phyloP scores from a whole-genome alignment of 2,888 invertebrate genomes.

The Spicauda simplicius region DNA sequence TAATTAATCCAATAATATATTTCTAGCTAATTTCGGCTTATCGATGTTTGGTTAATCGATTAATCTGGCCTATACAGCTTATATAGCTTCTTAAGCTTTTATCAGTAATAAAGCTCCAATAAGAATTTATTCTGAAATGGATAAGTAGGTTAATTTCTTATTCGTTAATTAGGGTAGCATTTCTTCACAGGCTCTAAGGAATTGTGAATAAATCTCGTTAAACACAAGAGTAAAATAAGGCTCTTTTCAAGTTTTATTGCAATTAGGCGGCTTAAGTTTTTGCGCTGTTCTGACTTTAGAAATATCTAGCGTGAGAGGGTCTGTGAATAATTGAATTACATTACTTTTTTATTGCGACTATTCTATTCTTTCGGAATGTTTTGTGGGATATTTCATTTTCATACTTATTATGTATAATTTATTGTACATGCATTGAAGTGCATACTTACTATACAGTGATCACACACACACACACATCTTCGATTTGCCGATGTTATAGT shows the following conservation, averaged over 20 bases:
- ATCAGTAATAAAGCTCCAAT: no score
- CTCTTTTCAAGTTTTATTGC: constrained; percentile 19
- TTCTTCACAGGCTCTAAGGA: neutral
- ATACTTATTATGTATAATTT: no score
- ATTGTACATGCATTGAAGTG: no score
- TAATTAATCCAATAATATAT: no score
- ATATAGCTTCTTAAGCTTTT: neutral
- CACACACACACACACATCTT: no score
- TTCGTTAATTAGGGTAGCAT: constrained; percentile 6
- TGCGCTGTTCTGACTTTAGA: constrained; percentile 1
- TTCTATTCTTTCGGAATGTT: neutral
- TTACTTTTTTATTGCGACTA: constrained; percentile 1
- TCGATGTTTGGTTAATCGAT: no score
- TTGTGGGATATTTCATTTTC: neutral
- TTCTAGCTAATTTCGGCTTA: no score
- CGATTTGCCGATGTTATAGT: no score
- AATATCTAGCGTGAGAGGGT: constrained; percentile 14
- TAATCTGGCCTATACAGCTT: no score
- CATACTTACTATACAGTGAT: no score
- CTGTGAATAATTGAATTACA: constrained; percentile 25
- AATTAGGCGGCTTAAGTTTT: constrained; percentile 9
- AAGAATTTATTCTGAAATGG: neutral
- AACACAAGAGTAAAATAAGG: constrained; percentile 11
- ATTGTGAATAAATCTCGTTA: constrained; percentile 13
- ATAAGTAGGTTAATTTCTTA: constrained; percentile 6